Evolutionary conservation across 2,888 invertebrate species (phyloP).

Genomic region (Xiphydria camelus): DNA sequence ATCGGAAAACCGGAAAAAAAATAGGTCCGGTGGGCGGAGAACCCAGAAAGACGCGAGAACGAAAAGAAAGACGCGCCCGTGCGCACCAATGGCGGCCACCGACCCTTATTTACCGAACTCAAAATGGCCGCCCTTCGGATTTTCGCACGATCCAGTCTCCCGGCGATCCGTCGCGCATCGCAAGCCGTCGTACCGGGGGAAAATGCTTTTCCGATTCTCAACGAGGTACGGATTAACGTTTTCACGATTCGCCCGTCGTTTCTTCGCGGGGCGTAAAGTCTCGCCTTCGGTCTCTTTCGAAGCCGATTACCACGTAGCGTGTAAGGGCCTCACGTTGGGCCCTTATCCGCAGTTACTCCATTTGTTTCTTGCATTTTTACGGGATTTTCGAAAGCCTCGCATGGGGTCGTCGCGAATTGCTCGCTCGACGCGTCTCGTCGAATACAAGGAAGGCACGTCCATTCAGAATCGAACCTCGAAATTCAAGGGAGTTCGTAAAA

Average conservation of each 20-base stretch:
- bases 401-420: too few relatives aligned
- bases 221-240: constrained; percentile 27
- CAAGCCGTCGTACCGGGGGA: constrained; percentile 4
- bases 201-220: constrained; percentile 12
- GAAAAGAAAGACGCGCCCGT: constrained; percentile 53
- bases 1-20: constrained; percentile 21
- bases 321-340: constrained; percentile 27
- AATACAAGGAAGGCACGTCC: too few relatives aligned
- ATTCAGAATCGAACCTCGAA: too few relatives aligned
- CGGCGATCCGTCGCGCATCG: constrained; percentile 18
- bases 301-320: constrained; percentile 12
- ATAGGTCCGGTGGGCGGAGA: constrained; percentile 1
- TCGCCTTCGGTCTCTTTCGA: neutral
- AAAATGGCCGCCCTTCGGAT: constrained; percentile 53
- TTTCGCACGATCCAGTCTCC: constrained; percentile 38
- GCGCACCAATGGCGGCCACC: constrained; percentile 52
- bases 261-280: too few relatives aligned
- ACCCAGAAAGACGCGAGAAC: constrained; percentile 30
- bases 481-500: too few relatives aligned
- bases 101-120: constrained; percentile 51
- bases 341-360: constrained; percentile 22
- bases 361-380: neutral
- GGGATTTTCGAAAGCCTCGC: neutral
- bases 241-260: too few relatives aligned
- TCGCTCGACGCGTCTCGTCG: too few relatives aligned